phyloP scores from a whole-genome alignment of 1,140 invertebrate species.

The Sinella curviseta region DNA sequence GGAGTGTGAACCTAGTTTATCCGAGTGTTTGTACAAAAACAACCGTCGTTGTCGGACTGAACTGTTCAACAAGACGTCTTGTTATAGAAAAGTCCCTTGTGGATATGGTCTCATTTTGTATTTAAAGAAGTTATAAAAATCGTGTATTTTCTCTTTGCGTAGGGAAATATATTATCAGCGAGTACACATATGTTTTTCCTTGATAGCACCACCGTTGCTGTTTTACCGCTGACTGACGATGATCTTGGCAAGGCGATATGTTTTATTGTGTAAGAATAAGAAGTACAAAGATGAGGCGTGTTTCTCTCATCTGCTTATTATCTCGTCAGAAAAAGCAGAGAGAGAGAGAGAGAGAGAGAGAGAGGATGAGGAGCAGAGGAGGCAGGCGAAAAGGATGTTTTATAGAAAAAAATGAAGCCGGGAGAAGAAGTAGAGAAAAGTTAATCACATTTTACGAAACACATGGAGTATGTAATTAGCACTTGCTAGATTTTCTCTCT shows the following conservation, averaged over 20 bases:
- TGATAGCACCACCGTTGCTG: too few relatives aligned
- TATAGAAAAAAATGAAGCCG: too few relatives aligned
- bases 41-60: background rate
- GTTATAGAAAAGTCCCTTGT: slow-evolving; percentile 1
- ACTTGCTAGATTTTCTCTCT: slow-evolving; percentile 40
- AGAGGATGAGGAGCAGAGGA: background rate
- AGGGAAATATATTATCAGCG: too few relatives aligned
- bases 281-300: slow-evolving; percentile 34
- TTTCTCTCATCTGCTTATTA: slow-evolving; percentile 47
- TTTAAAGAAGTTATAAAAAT: too few relatives aligned
- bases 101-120: background rate
- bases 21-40: background rate
- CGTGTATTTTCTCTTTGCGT: background rate
- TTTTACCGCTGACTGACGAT: too few relatives aligned
- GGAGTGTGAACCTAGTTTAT: slow-evolving; percentile 41
- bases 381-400: too few relatives aligned
- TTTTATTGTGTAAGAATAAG: background rate
- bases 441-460: slow-evolving; percentile 49
- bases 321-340: slow-evolving; percentile 43
- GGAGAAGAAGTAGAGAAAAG: slow-evolving; percentile 29
- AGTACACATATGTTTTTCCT: too few relatives aligned
- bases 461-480: slow-evolving; percentile 48
- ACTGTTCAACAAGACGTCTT: background rate
- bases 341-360: slow-evolving; percentile 18
- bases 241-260: too few relatives aligned